phyloP scores from a whole-genome alignment of 2,113 vertebrate species.

The Hippotragus niger region DNA sequence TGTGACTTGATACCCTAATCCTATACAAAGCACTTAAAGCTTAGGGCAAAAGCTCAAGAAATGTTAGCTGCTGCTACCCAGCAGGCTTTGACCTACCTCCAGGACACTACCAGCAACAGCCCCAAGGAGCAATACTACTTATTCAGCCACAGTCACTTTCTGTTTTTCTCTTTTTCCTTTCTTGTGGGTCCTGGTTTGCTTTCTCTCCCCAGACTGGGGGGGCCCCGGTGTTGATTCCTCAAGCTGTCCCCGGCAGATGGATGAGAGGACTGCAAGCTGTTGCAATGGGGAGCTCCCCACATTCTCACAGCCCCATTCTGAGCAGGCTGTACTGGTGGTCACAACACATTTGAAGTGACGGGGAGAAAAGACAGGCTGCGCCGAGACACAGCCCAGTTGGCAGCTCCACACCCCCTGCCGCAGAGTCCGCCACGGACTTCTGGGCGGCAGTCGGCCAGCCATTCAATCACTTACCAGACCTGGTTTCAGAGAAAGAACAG shows the following conservation, averaged over 20 bases:
- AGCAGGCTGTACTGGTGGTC: not conserved
- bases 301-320: not conserved
- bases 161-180: not conserved
- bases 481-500: not conserved
- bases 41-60: not conserved
- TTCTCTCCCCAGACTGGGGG: not conserved
- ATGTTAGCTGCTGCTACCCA: not conserved
- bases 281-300: not conserved
- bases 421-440: not conserved
- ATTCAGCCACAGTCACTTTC: not conserved
- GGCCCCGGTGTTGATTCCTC: slow-evolving; percentile 9
- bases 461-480: not conserved
- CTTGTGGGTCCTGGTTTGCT: not conserved
- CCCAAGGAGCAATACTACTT: not conserved
- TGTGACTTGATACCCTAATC: not conserved
- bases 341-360: not conserved
- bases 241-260: slow-evolving; percentile 60
- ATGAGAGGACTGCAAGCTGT: slow-evolving; percentile 42
- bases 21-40: not conserved
- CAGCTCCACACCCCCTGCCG: not conserved
- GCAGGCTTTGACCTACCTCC: not conserved
- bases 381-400: not conserved
- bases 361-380: not conserved
- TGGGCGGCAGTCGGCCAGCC: not conserved
- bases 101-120: accelerated